Percentiles rank a stretch among this genome's conserved stretches.
Conservation (phyloP, 2,113 vertebrate genomes). For the Columba livia region DNA sequence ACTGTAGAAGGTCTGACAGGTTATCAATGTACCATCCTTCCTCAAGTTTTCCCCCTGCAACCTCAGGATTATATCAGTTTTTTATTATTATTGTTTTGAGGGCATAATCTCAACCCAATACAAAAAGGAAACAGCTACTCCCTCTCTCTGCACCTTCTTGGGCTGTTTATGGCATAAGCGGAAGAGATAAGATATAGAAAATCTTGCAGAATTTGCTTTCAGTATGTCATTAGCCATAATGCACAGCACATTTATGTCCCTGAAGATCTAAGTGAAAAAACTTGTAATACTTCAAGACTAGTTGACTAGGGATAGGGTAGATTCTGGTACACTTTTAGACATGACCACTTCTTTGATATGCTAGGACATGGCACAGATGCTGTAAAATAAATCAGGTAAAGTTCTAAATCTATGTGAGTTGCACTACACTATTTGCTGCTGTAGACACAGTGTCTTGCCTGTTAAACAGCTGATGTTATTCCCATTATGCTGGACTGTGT, state of each 20-base stretch:
- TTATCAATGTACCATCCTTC: neutral
- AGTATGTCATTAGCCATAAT: neutral
- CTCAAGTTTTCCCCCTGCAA: neutral
- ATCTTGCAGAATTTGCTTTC: neutral
- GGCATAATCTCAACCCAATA: neutral
- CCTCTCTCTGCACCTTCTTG: neutral
- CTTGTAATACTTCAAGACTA: neutral
- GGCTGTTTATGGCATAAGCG: neutral
- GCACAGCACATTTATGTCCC: neutral
- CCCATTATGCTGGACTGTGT: neutral
- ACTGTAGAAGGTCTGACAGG: neutral
- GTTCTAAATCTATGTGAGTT: neutral
- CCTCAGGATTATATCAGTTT: neutral
- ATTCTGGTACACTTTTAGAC: neutral
- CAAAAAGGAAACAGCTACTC: neutral
- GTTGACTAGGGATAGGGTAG: neutral
- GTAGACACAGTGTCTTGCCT: neutral
- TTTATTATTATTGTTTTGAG: neutral
- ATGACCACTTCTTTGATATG: neutral
- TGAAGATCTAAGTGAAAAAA: neutral
- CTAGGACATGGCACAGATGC: neutral
- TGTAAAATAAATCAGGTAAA: neutral
- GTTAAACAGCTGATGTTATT: neutral
- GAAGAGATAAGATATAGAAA: neutral
- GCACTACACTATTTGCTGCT: neutral